Percentiles rank a stretch among this genome's conserved stretches.
These are phyloP conservation scores for Clostera curtula DNA, from an alignment of 2,888 invertebrate genomes.

Conservation along the genomic window DNA sequence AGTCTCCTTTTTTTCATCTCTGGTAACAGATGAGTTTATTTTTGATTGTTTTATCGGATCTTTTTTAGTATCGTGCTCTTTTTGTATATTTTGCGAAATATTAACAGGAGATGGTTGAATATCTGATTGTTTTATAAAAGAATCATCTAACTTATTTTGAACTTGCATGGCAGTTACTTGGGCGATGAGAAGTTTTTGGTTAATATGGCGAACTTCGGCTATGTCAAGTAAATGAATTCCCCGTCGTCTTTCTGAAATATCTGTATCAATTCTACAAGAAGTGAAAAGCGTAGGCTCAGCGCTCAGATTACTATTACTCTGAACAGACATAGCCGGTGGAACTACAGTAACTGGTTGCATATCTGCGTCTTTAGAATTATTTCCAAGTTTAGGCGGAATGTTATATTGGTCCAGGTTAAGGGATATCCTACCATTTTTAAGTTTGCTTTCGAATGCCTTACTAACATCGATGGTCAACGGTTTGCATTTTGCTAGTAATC, in stretches of 20 bases:
- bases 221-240: background rate
- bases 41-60: too few relatives aligned
- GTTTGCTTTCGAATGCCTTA: background rate
- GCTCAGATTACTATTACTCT: background rate
- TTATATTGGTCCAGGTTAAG: background rate
- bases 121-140: too few relatives aligned
- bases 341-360: background rate
- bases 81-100: too few relatives aligned
- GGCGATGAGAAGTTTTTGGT: background rate
- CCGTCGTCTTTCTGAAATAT: background rate
- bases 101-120: too few relatives aligned
- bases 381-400: background rate
- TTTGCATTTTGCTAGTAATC: background rate
- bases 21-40: too few relatives aligned
- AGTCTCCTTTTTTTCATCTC: too few relatives aligned
- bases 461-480: background rate
- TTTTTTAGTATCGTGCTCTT: too few relatives aligned
- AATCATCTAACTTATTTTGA: background rate
- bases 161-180: background rate
- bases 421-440: background rate
- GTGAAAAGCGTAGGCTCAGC: background rate
- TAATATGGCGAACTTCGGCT: background rate
- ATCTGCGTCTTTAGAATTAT: background rate
- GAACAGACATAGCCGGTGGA: background rate
- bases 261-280: background rate